Evolutionary conservation across 2,888 invertebrate species (phyloP).

Genomic region (Steinernema hermaphroditum): DNA sequence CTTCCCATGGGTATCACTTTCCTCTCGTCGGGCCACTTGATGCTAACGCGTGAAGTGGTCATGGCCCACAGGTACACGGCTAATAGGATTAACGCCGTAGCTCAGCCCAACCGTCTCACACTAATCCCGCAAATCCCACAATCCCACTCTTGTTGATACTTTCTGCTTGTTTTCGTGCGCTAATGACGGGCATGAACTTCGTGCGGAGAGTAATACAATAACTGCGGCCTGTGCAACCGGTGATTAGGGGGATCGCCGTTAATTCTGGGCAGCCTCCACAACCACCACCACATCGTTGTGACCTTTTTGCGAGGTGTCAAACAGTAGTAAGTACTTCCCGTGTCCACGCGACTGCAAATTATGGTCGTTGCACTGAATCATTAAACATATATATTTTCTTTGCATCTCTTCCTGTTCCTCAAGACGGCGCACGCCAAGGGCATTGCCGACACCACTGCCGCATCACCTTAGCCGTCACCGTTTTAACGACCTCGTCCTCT

Average conservation of each 20-base stretch:
- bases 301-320: conserved; percentile 18
- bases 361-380: background rate
- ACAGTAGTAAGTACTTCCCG: conserved; percentile 16
- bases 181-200: conserved; percentile 14
- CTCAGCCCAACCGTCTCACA: background rate
- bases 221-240: conserved; percentile 28
- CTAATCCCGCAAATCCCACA: background rate
- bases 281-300: no score
- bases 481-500: conserved; percentile 20
- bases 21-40: conserved; percentile 17
- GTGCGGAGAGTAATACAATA: conserved; percentile 1
- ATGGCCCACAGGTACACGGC: conserved; percentile 30
- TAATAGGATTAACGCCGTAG: conserved; percentile 22
- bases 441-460: background rate
- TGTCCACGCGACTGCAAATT: conserved; percentile 1
- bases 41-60: conserved; percentile 22
- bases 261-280: conserved; percentile 17
- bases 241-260: conserved; percentile 23
- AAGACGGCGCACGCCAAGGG: conserved; percentile 27
- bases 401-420: background rate
- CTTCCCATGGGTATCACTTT: conserved; percentile 21
- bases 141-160: conserved; percentile 3
- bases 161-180: conserved; percentile 1
- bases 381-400: conserved; percentile 20
- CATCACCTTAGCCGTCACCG: conserved; percentile 14